These are phyloP conservation scores for Noctua fimbriata DNA, from an alignment of 2,888 invertebrate genomes.

Conservation along the genomic window DNA sequence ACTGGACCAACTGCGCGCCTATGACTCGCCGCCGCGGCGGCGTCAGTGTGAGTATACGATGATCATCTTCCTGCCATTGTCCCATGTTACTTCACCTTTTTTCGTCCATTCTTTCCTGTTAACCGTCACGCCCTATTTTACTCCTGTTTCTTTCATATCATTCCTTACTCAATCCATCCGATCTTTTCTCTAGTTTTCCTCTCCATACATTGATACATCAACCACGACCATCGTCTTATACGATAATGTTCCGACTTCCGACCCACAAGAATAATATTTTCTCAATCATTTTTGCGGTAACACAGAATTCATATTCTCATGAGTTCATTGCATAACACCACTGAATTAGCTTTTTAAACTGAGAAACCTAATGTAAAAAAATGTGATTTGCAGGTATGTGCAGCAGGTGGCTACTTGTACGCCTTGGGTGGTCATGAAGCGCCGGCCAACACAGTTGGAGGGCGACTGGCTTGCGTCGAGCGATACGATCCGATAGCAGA, in stretches of 20 bases:
- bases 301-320: neutral
- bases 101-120: neutral
- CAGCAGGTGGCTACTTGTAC: slow-evolving; percentile 96
- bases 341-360: neutral
- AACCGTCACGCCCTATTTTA: neutral
- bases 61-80: neutral
- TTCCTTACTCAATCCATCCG: neutral
- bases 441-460: slow-evolving; percentile 93
- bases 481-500: slow-evolving; percentile 95
- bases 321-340: neutral
- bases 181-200: neutral
- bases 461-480: slow-evolving; percentile 97
- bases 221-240: neutral
- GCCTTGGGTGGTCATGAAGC: slow-evolving; percentile 98
- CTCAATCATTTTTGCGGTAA: neutral
- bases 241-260: neutral
- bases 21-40: slow-evolving; percentile 97
- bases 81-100: neutral
- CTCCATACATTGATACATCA: neutral
- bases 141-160: neutral
- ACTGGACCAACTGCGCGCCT: slow-evolving; percentile 96
- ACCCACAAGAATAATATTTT: neutral
- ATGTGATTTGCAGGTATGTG: slow-evolving; percentile 90
- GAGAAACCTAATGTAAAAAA: neutral
- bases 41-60: slow-evolving; percentile 92